phyloP scores from a whole-genome alignment of 2,888 invertebrate species.

The Cosmia pyralina region DNA sequence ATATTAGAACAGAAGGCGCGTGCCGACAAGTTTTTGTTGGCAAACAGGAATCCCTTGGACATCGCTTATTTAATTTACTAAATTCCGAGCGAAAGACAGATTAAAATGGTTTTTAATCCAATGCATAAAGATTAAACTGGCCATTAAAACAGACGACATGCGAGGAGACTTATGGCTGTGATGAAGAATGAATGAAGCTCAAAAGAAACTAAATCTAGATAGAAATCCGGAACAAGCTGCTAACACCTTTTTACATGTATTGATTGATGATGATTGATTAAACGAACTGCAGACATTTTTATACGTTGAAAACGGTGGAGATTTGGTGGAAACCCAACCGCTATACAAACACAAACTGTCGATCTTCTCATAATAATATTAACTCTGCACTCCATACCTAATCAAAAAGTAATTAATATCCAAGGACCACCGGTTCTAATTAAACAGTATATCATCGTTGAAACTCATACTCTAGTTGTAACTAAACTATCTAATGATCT shows the following conservation, averaged over 20 bases:
- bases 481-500: constrained; percentile 10
- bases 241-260: constrained; percentile 28
- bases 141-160: constrained; percentile 5
- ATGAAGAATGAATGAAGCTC: constrained; percentile 10
- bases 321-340: constrained; percentile 33
- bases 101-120: constrained; percentile 57
- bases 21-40: constrained; percentile 82
- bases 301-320: constrained; percentile 19
- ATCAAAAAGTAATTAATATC: constrained; percentile 44
- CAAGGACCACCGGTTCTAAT: constrained; percentile 39
- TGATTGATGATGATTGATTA: constrained; percentile 40
- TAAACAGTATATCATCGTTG: constrained; percentile 19
- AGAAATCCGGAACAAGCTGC: constrained; percentile 13
- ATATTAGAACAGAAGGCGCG: constrained; percentile 88
- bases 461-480: constrained; percentile 17
- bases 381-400: constrained; percentile 19
- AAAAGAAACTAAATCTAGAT: constrained; percentile 19
- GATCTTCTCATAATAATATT: constrained; percentile 15
- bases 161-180: not conserved
- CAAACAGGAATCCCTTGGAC: constrained; percentile 69
- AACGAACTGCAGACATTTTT: constrained; percentile 8
- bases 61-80: constrained; percentile 79
- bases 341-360: constrained; percentile 21
- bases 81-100: constrained; percentile 65
- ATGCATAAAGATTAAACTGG: constrained; percentile 19